These are phyloP conservation scores for Stramonita haemastoma DNA, from an alignment of 2,888 invertebrate genomes.

Conservation along the genomic window DNA sequence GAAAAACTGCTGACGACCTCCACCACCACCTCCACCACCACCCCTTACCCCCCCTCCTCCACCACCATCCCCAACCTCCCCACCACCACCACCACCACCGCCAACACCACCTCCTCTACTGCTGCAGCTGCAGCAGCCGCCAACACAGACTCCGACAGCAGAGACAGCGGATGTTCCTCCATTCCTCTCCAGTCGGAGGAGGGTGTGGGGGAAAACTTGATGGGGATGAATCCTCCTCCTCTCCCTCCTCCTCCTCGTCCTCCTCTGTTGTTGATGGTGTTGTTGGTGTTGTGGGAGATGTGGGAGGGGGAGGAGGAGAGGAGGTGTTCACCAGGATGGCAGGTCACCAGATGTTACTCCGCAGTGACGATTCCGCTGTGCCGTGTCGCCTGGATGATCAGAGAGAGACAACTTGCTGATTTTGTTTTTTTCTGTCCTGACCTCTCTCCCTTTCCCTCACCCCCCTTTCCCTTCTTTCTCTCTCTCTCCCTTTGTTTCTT, in stretches of 20 bases:
- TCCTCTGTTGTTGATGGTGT: not conserved
- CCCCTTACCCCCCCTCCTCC: not conserved
- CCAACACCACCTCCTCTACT: no score
- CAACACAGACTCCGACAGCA: not conserved
- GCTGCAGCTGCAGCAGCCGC: no score
- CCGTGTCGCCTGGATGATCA: not conserved
- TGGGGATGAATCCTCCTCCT: no score
- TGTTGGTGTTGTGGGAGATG: no score
- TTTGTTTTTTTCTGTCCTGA: not conserved
- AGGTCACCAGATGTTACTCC: not conserved
- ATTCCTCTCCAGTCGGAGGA: not conserved
- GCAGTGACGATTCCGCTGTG: not conserved
- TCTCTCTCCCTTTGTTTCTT: not conserved
- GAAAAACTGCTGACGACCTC: slow-evolving; percentile 9
- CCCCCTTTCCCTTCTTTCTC: not conserved
- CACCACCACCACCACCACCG: not conserved
- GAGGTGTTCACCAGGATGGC: not conserved
- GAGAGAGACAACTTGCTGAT: slow-evolving; percentile 30
- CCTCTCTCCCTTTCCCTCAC: not conserved
- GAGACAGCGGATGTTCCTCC: slow-evolving; percentile 27
- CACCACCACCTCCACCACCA: not conserved
- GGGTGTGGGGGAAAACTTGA: no score
- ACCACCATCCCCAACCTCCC: not conserved
- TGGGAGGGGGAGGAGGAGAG: not conserved
- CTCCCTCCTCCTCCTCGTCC: no score